These are phyloP conservation scores for Pristionchus maxplancki DNA, from an alignment of 2,888 invertebrate genomes.

Conservation along the genomic window DNA sequence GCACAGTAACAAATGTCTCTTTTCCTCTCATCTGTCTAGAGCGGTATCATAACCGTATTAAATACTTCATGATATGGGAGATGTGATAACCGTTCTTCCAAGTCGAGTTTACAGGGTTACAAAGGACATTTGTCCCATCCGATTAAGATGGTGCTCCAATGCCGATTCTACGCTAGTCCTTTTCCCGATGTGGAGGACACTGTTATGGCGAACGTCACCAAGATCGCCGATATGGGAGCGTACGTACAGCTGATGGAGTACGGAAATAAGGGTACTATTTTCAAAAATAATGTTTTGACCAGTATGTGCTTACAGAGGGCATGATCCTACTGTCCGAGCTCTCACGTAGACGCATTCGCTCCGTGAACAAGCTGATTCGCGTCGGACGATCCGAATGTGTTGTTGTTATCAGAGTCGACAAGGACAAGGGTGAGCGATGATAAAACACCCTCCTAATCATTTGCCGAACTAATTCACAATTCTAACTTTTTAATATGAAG, in stretches of 20 bases:
- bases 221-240: slow-evolving; percentile 99
- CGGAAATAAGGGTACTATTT: slow-evolving; percentile 89
- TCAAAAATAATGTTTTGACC: neutral
- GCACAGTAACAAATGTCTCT: neutral
- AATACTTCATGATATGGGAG: neutral
- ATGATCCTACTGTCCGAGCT: slow-evolving; percentile 98
- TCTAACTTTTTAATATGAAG: neutral
- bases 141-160: slow-evolving; percentile 85
- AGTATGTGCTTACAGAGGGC: slow-evolving; percentile 78
- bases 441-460: too few relatives aligned
- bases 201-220: slow-evolving; percentile 90
- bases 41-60: slow-evolving; percentile 13
- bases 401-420: slow-evolving; percentile 98
- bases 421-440: slow-evolving; percentile 93
- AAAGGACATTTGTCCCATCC: neutral
- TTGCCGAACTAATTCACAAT: neutral
- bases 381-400: slow-evolving; percentile 99
- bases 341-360: slow-evolving; percentile 97
- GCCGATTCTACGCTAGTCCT: slow-evolving; percentile 96
- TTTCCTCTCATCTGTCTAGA: neutral
- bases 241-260: slow-evolving; percentile 98
- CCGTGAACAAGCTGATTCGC: slow-evolving; percentile 98
- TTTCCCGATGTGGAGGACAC: slow-evolving; percentile 99
- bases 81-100: neutral
- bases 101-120: neutral